A percentile compares a stretch with the other conserved stretches of the same genome.
These are phyloP conservation scores for Leptestheria dahalacensis DNA, from an alignment of 1,140 invertebrate genomes.

Conservation along the genomic window DNA sequence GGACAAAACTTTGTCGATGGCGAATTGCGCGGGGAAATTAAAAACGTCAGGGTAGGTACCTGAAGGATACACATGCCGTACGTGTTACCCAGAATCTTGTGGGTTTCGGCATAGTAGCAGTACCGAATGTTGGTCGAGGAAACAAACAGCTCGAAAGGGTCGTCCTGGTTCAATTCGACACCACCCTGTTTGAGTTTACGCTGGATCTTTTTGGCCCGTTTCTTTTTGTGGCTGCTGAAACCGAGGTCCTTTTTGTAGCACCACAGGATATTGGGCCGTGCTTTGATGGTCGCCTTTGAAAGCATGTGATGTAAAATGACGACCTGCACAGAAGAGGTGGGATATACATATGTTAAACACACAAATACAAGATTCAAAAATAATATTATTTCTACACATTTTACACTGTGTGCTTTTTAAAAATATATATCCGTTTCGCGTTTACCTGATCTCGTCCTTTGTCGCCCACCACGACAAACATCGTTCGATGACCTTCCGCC, in stretches of 20 bases:
- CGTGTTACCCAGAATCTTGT: conserved; percentile 94
- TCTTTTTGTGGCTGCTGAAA: conserved; percentile 86
- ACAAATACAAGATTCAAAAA: neutral
- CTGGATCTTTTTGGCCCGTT: conserved; percentile 70
- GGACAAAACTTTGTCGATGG: neutral
- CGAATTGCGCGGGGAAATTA: no score
- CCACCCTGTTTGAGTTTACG: conserved; percentile 81
- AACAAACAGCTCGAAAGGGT: conserved; percentile 92
- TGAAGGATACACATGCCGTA: conserved; percentile 94
- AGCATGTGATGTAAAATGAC: conserved; percentile 95
- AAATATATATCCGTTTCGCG: conserved; percentile 11
- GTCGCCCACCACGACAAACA: conserved; percentile 91
- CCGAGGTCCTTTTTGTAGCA: conserved; percentile 96
- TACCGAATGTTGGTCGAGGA: conserved; percentile 93
- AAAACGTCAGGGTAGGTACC: conserved; percentile 31
- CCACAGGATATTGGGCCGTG: conserved; percentile 87
- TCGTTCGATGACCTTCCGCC: conserved; percentile 64
- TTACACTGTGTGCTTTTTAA: neutral
- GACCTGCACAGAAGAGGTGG: conserved; percentile 41
- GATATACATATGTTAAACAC: neutral
- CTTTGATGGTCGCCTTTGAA: conserved; percentile 80
- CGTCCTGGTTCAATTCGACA: conserved; percentile 82
- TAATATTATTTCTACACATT: no score
- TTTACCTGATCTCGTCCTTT: conserved; percentile 86
- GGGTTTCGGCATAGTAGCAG: conserved; percentile 94